phyloP scores from a whole-genome alignment of 2,113 vertebrate genomes.

The Callospermophilus lateralis region DNA sequence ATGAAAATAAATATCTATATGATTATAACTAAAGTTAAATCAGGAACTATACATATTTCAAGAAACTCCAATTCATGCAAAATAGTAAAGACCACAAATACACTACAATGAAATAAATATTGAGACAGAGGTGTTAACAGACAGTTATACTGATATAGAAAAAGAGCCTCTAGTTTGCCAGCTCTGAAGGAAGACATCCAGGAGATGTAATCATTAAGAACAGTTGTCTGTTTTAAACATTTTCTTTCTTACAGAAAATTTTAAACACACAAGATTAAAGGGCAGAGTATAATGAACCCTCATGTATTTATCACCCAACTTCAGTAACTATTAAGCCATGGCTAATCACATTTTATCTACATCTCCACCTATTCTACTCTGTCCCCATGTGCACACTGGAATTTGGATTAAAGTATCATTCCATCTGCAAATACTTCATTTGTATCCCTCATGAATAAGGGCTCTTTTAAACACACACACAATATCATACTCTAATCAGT shows the following conservation, averaged over 20 bases:
- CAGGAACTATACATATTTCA: conserved; percentile 55
- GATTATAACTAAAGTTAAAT: conserved; percentile 58
- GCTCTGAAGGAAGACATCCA: neutral
- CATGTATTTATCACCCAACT: neutral
- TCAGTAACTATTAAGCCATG: conserved; percentile 35
- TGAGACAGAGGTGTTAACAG: neutral
- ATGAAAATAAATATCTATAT: conserved; percentile 68
- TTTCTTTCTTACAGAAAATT: conserved; percentile 17
- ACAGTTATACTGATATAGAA: neutral
- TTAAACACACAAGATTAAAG: conserved; percentile 4
- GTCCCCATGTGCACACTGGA: neutral
- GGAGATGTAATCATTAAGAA: neutral
- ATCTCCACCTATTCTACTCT: neutral
- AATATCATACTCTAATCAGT: neutral
- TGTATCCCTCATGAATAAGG: conserved; percentile 6
- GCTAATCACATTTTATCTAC: conserved; percentile 23
- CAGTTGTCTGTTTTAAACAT: neutral
- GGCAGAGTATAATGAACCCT: conserved; percentile 23
- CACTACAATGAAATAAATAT: conserved; percentile 3
- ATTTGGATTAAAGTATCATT: conserved; percentile 46
- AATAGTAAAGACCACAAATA: conserved; percentile 26
- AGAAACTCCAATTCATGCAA: conserved; percentile 41
- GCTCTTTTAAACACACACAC: neutral
- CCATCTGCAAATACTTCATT: neutral
- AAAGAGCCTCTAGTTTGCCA: neutral